These are phyloP conservation scores for Callitettix versicolor DNA, from an alignment of 1,140 invertebrate species.

Conservation along the genomic window DNA sequence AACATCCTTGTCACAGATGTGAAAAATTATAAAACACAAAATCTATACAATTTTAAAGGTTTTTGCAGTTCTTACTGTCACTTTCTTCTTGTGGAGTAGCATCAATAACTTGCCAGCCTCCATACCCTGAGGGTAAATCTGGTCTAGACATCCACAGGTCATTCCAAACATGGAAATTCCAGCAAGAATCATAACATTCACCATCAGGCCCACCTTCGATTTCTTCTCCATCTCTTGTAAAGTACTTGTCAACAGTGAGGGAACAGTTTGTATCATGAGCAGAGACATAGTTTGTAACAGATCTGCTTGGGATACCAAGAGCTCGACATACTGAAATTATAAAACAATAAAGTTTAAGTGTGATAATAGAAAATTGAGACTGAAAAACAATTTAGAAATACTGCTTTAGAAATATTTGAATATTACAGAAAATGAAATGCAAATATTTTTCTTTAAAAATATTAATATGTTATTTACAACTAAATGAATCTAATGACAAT, in stretches of 20 bases:
- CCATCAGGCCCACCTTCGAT: constrained; percentile 47
- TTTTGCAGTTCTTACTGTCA: constrained; percentile 51
- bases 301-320: constrained; percentile 57
- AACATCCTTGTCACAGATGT: too few species aligned
- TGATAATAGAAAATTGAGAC: too few species aligned
- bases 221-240: constrained; percentile 48
- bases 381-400: too few species aligned
- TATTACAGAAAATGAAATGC: too few species aligned
- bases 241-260: constrained; percentile 48
- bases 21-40: too few species aligned
- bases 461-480: too few species aligned
- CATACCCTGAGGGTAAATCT: constrained; percentile 59
- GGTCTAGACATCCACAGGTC: constrained; percentile 71
- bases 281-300: constrained; percentile 65
- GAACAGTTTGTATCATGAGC: constrained; percentile 61
- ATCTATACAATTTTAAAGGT: too few species aligned
- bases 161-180: constrained; percentile 82
- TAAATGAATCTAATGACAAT: too few species aligned
- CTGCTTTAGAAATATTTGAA: too few species aligned
- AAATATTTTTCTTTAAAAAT: too few species aligned
- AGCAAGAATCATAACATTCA: constrained; percentile 46
- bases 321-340: constrained; percentile 38
- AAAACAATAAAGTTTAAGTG: too few species aligned
- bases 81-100: constrained; percentile 66
- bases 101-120: constrained; percentile 72